A percentile compares a stretch with the other conserved stretches of the same genome.
These are phyloP conservation scores for Bos indicus DNA, from an alignment of 2,113 vertebrate species.

Conservation along the genomic window DNA sequence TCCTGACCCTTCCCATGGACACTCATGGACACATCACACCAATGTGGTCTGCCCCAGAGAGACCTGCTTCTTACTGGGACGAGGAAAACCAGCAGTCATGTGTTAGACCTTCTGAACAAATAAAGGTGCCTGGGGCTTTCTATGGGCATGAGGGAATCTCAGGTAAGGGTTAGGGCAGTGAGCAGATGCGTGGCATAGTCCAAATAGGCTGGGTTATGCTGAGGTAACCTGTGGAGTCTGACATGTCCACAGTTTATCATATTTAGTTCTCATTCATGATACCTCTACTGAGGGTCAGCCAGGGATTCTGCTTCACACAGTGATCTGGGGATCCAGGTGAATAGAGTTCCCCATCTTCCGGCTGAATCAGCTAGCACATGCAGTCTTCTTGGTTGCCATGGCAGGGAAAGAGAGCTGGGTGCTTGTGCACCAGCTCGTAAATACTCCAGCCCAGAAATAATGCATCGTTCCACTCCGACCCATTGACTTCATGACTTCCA, in stretches of 20 bases:
- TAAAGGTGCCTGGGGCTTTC: neutral
- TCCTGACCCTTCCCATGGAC: neutral
- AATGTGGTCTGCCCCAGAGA: neutral
- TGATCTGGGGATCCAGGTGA: neutral
- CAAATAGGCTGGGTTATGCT: neutral
- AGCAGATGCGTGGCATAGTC: neutral
- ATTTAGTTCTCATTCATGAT: neutral
- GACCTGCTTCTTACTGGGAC: neutral
- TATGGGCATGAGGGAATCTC: neutral
- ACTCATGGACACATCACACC: neutral
- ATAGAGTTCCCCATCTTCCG: neutral
- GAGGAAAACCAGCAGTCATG: neutral
- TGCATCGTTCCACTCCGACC: neutral
- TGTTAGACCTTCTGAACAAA: neutral
- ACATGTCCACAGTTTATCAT: neutral
- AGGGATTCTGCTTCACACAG: neutral
- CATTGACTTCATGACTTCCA: neutral
- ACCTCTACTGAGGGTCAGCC: neutral
- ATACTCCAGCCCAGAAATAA: neutral
- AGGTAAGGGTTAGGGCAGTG: neutral
- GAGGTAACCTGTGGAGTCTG: neutral
- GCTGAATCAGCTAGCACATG: neutral
- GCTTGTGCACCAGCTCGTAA: neutral
- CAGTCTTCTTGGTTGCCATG: neutral
- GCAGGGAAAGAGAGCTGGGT: neutral